Conservation (phyloP, 2,113 vertebrate genomes). For the Thryonomys swinderianus region DNA sequence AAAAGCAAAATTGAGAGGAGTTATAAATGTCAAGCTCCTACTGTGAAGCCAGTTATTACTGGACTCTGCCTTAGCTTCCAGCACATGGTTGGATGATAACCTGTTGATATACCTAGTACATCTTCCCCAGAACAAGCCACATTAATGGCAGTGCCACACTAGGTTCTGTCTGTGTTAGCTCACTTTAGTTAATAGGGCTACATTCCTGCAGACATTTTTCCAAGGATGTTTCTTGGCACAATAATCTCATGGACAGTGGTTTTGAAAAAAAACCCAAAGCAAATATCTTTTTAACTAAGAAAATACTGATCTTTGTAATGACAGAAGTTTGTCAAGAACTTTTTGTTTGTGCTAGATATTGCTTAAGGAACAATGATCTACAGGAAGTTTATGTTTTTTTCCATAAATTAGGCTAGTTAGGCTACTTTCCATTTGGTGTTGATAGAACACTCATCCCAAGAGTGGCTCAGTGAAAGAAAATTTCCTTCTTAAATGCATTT, state of each 20-base stretch:
- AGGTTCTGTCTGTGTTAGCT: not conserved
- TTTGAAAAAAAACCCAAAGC: not conserved
- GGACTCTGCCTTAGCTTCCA: not conserved
- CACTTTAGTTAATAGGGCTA: not conserved
- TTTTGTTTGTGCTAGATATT: not conserved
- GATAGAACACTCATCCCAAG: conserved; percentile 23
- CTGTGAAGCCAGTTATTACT: not conserved
- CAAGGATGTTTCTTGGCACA: not conserved
- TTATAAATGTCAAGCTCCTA: not conserved
- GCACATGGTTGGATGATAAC: not conserved
- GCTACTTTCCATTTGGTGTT: conserved; percentile 51
- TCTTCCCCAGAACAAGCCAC: not conserved
- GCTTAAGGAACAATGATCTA: not conserved
- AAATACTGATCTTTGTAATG: not conserved
- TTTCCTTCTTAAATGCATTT: conserved; percentile 61
- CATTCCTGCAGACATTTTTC: not conserved
- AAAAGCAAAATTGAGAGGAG: not conserved
- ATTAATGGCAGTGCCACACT: not conserved
- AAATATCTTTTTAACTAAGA: not conserved
- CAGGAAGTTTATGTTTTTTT: not conserved
- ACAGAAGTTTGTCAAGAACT: not conserved
- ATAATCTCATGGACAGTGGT: not conserved
- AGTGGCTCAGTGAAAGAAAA: not conserved
- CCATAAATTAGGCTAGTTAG: not conserved
- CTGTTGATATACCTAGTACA: not conserved